Conservation (phyloP, 2,797 vertebrate species). For the Gymnodraco acuticeps region DNA sequence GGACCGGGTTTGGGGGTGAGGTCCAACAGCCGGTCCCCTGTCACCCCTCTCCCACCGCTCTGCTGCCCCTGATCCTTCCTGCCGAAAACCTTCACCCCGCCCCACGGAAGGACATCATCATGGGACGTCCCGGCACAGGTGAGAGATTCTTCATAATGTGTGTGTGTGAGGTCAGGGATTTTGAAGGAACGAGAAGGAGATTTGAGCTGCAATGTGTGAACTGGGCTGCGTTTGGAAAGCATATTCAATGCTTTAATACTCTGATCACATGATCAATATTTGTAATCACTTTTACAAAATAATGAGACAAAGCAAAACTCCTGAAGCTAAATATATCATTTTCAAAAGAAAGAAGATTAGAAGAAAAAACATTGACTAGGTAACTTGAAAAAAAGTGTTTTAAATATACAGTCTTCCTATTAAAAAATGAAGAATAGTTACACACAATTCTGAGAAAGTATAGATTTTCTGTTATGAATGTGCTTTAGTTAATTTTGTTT, state of each 20-base stretch:
- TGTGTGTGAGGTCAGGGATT: conserved; percentile 9
- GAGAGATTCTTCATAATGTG: conserved; percentile 63
- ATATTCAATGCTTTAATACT: neutral
- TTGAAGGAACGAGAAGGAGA: neutral
- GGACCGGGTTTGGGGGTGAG: conserved; percentile 79
- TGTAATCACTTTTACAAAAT: neutral
- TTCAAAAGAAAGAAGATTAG: neutral
- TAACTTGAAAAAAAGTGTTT: neutral
- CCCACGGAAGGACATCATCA: conserved; percentile 94
- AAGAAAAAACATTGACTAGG: conserved; percentile 1
- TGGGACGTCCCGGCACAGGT: conserved; percentile 96
- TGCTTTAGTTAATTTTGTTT: too few species aligned
- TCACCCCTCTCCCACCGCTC: conserved; percentile 93
- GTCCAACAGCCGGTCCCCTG: conserved; percentile 93
- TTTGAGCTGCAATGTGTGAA: neutral
- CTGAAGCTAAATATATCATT: too few species aligned
- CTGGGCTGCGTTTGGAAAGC: neutral
- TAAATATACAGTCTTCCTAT: conserved; percentile 2
- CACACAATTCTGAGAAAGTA: neutral
- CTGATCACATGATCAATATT: neutral
- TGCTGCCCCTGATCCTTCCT: conserved; percentile 92
- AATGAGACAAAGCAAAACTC: neutral
- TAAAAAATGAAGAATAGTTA: conserved; percentile 17
- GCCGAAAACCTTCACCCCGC: conserved; percentile 90
- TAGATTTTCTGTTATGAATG: too few species aligned